These are phyloP conservation scores for Drosophila nigromelanica DNA, from an alignment of 1,140 invertebrate species.

Conservation along the genomic window DNA sequence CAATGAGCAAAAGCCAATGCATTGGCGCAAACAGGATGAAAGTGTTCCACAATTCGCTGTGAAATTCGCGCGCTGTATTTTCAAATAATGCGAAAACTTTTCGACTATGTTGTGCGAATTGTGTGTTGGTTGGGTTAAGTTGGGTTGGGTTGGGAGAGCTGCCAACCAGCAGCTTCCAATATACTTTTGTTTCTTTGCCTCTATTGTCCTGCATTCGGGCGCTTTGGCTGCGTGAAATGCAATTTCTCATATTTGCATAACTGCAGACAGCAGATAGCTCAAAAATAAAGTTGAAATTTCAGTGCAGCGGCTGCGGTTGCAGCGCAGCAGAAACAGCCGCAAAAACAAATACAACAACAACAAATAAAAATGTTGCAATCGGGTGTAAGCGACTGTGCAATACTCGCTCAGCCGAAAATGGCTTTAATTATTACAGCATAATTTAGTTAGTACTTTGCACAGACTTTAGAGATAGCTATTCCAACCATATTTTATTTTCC, in stretches of 20 bases:
- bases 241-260: constrained; percentile 82
- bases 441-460: too few relatives aligned
- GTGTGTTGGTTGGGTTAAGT: neutral
- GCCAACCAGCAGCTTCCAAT: constrained; percentile 55
- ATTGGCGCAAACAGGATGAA: constrained; percentile 68
- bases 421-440: too few relatives aligned
- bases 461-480: too few relatives aligned
- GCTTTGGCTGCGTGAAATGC: constrained; percentile 70
- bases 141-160: neutral
- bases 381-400: too few relatives aligned
- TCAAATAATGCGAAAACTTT: constrained; percentile 81
- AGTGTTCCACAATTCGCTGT: constrained; percentile 76
- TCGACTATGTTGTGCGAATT: constrained; percentile 55
- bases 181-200: constrained; percentile 75
- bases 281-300: constrained; percentile 80
- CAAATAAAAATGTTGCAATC: too few relatives aligned
- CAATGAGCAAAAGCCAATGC: constrained; percentile 52
- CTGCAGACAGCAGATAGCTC: constrained; percentile 80
- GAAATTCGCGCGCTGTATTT: constrained; percentile 76
- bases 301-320: constrained; percentile 37
- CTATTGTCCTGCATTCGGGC: constrained; percentile 59
- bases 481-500: too few relatives aligned
- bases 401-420: too few relatives aligned
- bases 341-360: constrained; percentile 7
- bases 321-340: constrained; percentile 14